phyloP scores from a whole-genome alignment of 1,140 invertebrate species.

The Chionoecetes opilio region DNA sequence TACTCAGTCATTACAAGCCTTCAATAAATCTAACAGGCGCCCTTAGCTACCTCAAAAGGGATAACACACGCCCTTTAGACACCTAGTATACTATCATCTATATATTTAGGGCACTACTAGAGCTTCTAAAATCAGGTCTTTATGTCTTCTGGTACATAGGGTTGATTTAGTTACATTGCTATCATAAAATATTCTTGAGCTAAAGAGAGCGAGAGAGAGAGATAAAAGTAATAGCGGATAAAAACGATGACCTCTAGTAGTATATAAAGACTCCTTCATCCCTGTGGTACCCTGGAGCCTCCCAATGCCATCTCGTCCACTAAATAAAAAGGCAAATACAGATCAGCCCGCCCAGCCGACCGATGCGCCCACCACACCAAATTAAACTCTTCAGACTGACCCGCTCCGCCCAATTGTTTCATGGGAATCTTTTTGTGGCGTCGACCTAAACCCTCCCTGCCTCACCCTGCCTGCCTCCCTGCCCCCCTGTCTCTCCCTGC shows the following conservation, averaged over 20 bases:
- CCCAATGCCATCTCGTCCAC: conserved; percentile 54
- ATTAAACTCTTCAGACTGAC: conserved; percentile 56
- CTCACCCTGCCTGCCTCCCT: neutral
- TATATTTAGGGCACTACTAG: too few relatives aligned
- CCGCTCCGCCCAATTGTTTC: conserved; percentile 49
- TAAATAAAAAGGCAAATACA: conserved; percentile 65
- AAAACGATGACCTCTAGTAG: neutral
- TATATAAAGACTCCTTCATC: neutral
- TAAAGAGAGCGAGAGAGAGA: conserved; percentile 1
- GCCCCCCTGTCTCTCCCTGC: neutral
- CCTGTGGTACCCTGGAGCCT: neutral
- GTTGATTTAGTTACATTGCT: too few relatives aligned
- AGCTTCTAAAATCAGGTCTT: too few relatives aligned
- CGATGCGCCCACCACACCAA: conserved; percentile 53
- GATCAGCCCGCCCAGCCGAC: conserved; percentile 16
- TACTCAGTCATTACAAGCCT: too few relatives aligned
- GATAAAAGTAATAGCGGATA: neutral
- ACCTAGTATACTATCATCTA: too few relatives aligned
- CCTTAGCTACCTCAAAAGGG: too few relatives aligned
- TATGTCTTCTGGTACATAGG: too few relatives aligned
- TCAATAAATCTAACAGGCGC: too few relatives aligned
- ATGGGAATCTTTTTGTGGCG: neutral
- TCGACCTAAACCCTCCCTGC: neutral
- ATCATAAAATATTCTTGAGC: too few relatives aligned
- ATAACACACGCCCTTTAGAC: too few relatives aligned